phyloP scores from a whole-genome alignment of 1,140 invertebrate genomes.

The Acromyrmex echinatior region DNA sequence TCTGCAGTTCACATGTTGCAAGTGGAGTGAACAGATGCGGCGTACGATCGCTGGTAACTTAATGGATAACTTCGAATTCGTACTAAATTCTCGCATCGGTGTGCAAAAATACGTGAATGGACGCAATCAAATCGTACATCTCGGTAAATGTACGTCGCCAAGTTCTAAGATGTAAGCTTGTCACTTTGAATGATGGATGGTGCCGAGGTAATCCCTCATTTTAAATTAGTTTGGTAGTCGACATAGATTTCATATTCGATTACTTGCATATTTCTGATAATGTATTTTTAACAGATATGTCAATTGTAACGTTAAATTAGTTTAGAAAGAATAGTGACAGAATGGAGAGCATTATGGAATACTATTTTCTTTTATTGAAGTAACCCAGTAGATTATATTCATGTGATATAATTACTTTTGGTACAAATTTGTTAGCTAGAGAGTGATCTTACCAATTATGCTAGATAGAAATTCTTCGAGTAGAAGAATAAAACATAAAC shows the following conservation, averaged over 20 bases:
- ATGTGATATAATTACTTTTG: too few species aligned
- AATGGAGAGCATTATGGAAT: too few species aligned
- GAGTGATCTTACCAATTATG: too few species aligned
- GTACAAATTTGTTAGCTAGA: too few species aligned
- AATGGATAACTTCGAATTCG: conserved; percentile 43
- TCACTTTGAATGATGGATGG: conserved; percentile 49
- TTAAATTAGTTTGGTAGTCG: conserved; percentile 26
- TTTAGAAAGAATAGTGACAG: not conserved
- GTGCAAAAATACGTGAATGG: conserved; percentile 48
- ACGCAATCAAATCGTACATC: conserved; percentile 51
- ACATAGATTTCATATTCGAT: not conserved
- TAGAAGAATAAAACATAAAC: too few species aligned
- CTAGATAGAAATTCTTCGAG: too few species aligned
- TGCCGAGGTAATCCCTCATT: conserved; percentile 1
- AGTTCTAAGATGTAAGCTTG: conserved; percentile 39
- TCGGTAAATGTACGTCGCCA: conserved; percentile 23
- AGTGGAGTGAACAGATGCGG: conserved; percentile 22
- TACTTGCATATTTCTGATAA: not conserved
- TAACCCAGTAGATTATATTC: too few species aligned
- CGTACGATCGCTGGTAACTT: conserved; percentile 14
- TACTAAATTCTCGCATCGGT: conserved; percentile 9
- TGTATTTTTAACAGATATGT: not conserved
- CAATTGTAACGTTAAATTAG: not conserved
- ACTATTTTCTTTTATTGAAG: too few species aligned
- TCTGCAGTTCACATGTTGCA: conserved; percentile 21